These are phyloP conservation scores for Hycleus phaleratus DNA, from an alignment of 1,140 invertebrate species.

Conservation along the genomic window DNA sequence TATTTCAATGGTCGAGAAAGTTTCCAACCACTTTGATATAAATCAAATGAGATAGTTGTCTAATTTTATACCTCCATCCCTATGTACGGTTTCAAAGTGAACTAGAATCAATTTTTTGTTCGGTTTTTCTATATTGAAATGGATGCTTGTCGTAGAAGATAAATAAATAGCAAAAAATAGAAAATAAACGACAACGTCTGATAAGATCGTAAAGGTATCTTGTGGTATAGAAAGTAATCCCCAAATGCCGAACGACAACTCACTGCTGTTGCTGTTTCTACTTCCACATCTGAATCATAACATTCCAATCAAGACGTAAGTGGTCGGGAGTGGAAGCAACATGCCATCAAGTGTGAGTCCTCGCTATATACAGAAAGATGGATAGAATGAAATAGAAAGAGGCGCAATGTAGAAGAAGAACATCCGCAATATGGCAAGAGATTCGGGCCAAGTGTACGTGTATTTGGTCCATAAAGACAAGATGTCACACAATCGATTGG, in stretches of 20 bases:
- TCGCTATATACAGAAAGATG: not conserved
- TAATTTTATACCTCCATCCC: too few species aligned
- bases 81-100: not conserved
- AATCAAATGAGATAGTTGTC: too few species aligned
- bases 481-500: constrained; percentile 37
- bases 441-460: constrained; percentile 25
- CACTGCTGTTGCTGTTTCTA: constrained; percentile 1
- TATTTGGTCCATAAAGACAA: constrained; percentile 33
- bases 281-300: constrained; percentile 13
- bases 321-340: constrained; percentile 11
- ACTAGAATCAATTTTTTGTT: not conserved
- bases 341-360: not conserved
- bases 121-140: not conserved
- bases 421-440: constrained; percentile 32
- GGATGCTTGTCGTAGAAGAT: constrained; percentile 4
- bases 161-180: constrained; percentile 25
- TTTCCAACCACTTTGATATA: too few species aligned
- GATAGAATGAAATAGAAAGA: constrained; percentile 7
- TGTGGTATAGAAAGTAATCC: too few species aligned
- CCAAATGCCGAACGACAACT: constrained; percentile 7
- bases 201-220: constrained; percentile 1
- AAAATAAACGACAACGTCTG: constrained; percentile 20
- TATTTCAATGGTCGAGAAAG: too few species aligned
- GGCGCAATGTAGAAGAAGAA: constrained; percentile 6
- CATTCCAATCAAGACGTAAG: constrained; percentile 22